Conservation (phyloP, 37 sponge, comb jelly and placozoan genomes). For the Crambe crambe region DNA sequence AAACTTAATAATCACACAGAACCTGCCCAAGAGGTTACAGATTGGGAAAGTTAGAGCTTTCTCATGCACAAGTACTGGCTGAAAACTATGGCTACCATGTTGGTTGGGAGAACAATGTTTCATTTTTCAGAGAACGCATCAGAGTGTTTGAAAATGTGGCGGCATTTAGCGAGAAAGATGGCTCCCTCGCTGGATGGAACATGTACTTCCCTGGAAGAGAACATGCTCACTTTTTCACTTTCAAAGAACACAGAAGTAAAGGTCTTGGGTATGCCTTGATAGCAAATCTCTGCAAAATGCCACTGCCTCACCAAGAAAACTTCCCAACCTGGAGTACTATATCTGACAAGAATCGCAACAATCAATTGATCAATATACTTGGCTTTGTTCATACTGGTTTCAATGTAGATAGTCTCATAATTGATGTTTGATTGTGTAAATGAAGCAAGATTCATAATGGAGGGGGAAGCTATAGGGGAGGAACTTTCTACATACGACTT, state of each 20-base stretch:
- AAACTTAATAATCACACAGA: too few relatives aligned
- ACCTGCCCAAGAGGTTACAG: not conserved
- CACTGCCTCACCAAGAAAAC: not conserved
- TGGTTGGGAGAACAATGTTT: not conserved
- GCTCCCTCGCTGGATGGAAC: not conserved
- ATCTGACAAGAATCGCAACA: not conserved
- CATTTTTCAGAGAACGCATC: not conserved
- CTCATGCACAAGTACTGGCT: not conserved
- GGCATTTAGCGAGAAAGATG: not conserved
- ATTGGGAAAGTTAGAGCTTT: not conserved
- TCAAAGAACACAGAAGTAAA: not conserved
- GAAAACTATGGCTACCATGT: not conserved
- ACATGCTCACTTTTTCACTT: not conserved
- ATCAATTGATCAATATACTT: not conserved
- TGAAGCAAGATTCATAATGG: too few relatives aligned
- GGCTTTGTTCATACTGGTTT: not conserved
- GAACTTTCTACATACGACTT: too few relatives aligned
- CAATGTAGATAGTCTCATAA: not conserved
- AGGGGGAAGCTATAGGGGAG: too few relatives aligned
- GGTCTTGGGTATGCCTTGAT: not conserved
- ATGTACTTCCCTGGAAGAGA: not conserved
- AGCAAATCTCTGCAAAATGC: not conserved
- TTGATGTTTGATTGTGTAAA: too few relatives aligned
- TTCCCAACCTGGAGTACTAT: not conserved
- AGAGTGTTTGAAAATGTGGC: not conserved